phyloP scores from a whole-genome alignment of 2,888 invertebrate species.

The Amiota minor region DNA sequence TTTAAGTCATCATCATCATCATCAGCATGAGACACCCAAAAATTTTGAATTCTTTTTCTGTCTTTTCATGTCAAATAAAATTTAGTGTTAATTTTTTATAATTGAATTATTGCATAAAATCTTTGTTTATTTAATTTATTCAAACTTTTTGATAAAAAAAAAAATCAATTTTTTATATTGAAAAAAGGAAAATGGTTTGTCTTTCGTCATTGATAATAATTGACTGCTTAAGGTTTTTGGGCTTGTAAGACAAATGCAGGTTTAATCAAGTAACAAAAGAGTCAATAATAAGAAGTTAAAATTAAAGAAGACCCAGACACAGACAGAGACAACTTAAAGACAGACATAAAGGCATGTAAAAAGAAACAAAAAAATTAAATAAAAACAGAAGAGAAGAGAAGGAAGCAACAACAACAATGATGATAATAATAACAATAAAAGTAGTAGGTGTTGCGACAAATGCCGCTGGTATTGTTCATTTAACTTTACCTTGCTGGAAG shows the following conservation, averaged over 20 bases:
- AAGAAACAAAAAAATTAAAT: no score
- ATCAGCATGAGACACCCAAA: not conserved
- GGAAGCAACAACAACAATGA: not conserved
- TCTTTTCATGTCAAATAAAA: not conserved
- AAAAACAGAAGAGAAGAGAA: not conserved
- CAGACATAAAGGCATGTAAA: not conserved
- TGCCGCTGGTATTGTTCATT: constrained; percentile 36
- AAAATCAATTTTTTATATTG: not conserved
- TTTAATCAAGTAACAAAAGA: constrained; percentile 35
- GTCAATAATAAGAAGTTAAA: not conserved
- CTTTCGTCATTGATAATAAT: not conserved
- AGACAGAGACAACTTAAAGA: constrained; percentile 40
- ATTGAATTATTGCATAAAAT: not conserved
- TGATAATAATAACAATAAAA: constrained; percentile 26
- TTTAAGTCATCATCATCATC: constrained; percentile 1
- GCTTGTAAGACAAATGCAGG: constrained; percentile 43
- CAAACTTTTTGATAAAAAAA: not conserved
- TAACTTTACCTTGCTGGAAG: not conserved
- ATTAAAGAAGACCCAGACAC: constrained; percentile 40
- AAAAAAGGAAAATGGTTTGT: not conserved
- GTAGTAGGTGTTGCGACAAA: constrained; percentile 63
- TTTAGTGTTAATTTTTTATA: not conserved
- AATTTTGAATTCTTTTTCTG: no score
- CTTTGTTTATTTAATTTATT: not conserved
- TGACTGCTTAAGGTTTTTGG: constrained; percentile 25